Evolutionary conservation across 1,140 invertebrate species (phyloP).

Genomic region (Amyelois transitella): DNA sequence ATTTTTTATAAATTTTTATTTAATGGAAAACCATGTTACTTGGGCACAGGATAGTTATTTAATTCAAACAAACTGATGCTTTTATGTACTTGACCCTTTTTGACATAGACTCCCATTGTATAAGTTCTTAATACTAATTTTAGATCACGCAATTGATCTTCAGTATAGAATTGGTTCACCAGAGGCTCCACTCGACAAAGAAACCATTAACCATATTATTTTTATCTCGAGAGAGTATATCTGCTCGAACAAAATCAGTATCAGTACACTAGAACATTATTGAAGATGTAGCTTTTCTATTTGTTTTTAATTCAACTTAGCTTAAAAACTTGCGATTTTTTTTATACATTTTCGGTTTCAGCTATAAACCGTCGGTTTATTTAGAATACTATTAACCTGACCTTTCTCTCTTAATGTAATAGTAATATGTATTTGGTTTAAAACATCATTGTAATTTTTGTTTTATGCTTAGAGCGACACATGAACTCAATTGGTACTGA

Average conservation of each 20-base stretch:
- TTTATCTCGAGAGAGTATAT: background rate
- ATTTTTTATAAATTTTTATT: no score
- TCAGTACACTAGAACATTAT: no score
- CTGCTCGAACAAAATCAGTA: no score
- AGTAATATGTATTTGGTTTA: background rate
- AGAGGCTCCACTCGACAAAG: background rate
- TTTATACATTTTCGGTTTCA: no score
- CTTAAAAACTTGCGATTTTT: no score
- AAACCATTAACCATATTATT: background rate
- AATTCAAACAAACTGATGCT: background rate
- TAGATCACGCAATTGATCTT: background rate
- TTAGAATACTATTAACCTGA: no score
- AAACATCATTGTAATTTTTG: background rate
- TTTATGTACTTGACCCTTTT: background rate
- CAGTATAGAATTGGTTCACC: background rate
- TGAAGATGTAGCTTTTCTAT: no score
- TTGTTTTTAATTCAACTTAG: no score
- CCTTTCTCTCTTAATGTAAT: no score
- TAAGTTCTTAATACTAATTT: background rate
- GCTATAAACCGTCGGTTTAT: no score
- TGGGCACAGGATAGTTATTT: background rate
- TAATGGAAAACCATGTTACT: conserved; percentile 25
- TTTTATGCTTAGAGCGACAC: background rate
- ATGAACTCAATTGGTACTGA: background rate
- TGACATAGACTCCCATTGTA: background rate